Evolutionary conservation across 1,140 invertebrate species (phyloP), one percentile per base, ranked within the genome.

Genomic region (Acromyrmex echinatior): DNA sequence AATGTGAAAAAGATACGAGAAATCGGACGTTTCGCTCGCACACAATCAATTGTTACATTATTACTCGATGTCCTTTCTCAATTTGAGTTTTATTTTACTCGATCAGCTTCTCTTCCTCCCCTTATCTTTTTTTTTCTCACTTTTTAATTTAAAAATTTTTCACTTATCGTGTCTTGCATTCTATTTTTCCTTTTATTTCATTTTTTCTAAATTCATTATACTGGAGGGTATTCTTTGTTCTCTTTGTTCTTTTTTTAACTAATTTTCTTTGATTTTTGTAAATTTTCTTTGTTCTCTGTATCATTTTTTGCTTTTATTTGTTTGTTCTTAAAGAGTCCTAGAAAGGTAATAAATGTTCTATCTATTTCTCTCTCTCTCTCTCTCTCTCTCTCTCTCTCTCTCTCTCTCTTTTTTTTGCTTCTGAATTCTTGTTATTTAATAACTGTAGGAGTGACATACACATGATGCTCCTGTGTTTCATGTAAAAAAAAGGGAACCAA

Each of bases 41-140:
- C 39, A 16, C 10, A 49, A 78, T 25, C 18, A 25, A 51, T 28
- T 66, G 12, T 14, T 45, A 45, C 9, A 10, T 10, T 10, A 45
- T 35, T 79, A 62, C 14, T 66, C 12, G 53, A 31, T 74, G 56
- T 25, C 7, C 10, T 76, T 39, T 31, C 25, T 18, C 35, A 6
- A 7, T 5, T 58, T 76, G 10, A 45, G 39, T 76, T 76, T 71
- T 71, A 18, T 71, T 71, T 51, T 53, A 71, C 16, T 70, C 49
- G 14, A 51, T 16, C 49, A 14, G 14, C 49, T 70, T 7, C 7
- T 45, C 31, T n/a, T 49, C n/a, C 4, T 3, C 3, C 3, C 16
- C 18, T n/a, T 66, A 1, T 12, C 58, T 25, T 21, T 60, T 21
- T 21, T 2, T 28, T 14, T 28, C 16, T 25, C 63, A n/a, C 16